phyloP scores from a whole-genome alignment of 1,140 invertebrate genomes.

The Thaumetopoea pityocampa region DNA sequence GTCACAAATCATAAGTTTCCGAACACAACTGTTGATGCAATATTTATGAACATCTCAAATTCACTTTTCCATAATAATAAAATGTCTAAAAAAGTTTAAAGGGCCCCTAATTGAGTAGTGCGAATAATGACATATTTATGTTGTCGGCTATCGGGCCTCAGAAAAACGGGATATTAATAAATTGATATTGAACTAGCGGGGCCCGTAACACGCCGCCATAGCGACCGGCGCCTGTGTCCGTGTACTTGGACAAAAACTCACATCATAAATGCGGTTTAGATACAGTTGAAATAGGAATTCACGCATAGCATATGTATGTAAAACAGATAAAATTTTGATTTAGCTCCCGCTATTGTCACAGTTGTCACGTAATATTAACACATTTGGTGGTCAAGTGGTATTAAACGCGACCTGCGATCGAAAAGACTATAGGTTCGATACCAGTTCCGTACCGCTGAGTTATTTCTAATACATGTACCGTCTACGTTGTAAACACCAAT shows the following conservation, averaged over 20 bases:
- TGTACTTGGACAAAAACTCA: conserved; percentile 42
- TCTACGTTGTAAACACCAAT: too few species aligned
- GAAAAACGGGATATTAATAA: conserved; percentile 55
- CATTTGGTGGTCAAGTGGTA: too few species aligned
- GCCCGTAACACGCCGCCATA: conserved; percentile 27
- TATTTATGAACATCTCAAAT: conserved; percentile 12
- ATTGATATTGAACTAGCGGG: conserved; percentile 45
- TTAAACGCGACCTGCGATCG: too few species aligned
- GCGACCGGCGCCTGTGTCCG: conserved; percentile 47
- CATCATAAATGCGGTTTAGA: conserved; percentile 38
- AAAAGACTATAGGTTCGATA: too few species aligned
- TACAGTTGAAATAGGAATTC: conserved; percentile 28
- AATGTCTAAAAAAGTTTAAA: conserved; percentile 3
- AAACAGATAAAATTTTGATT: conserved; percentile 7
- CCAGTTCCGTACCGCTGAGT: too few species aligned
- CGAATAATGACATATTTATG: conserved; percentile 65
- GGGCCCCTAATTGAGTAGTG: conserved; percentile 51
- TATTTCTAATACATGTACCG: too few species aligned
- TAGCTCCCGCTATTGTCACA: not conserved
- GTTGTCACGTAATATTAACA: too few species aligned
- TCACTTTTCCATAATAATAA: conserved; percentile 13
- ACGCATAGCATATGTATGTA: conserved; percentile 22
- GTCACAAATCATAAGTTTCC: too few species aligned
- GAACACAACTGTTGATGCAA: too few species aligned
- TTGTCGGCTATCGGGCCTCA: not conserved